phyloP scores from a whole-genome alignment of 2,797 vertebrate genomes.

The Periparus ater region DNA sequence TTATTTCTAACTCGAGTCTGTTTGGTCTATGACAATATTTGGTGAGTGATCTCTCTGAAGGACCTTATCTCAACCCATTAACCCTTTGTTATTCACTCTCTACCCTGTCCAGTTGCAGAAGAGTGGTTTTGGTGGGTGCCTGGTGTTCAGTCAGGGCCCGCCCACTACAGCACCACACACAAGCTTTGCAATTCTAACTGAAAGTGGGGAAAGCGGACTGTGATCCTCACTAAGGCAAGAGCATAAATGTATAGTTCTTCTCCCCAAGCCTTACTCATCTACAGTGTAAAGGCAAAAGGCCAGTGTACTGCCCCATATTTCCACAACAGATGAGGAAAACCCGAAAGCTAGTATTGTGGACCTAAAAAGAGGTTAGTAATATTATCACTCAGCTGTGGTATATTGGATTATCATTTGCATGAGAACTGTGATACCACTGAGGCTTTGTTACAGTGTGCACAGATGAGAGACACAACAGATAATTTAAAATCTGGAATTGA shows the following conservation, averaged over 20 bases:
- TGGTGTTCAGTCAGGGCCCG: not conserved
- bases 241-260: not conserved
- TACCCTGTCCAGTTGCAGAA: not conserved
- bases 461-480: not conserved
- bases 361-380: not conserved
- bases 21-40: not conserved
- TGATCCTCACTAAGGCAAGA: not conserved
- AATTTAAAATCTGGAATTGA: not conserved
- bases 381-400: not conserved
- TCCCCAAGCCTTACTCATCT: not conserved
- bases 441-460: not conserved
- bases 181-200: not conserved
- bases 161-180: not conserved
- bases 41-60: not conserved
- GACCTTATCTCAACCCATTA: not conserved
- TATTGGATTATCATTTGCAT: not conserved
- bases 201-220: fast-evolving
- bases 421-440: not conserved
- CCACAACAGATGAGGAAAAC: not conserved
- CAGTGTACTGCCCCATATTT: not conserved
- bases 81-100: not conserved
- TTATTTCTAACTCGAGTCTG: not conserved
- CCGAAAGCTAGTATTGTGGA: not conserved
- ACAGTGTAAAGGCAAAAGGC: not conserved
- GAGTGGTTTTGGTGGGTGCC: not conserved